Base-by-base conservation (phyloP, 2,888 invertebrate species). In the Eurytoma californica region DNA sequence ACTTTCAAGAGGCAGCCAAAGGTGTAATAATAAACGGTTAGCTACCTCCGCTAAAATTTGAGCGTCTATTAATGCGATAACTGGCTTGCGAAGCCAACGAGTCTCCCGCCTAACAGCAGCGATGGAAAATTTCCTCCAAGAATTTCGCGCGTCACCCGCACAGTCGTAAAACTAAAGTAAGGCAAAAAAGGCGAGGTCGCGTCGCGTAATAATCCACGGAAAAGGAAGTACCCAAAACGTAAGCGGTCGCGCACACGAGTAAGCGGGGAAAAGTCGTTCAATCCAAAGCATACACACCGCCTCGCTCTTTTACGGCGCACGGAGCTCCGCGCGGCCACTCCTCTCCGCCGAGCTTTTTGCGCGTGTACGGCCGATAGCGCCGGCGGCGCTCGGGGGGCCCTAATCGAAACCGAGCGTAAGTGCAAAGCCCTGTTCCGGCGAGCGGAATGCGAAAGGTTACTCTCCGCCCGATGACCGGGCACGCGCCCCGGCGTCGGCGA, bases 391-490 rank as follows among this genome's bases (percentile, higher is more conserved):
- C n/a, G 66, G 53, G 39, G 60, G 84, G 85, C 84, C 86, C 86
- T 86, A 86, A 86, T 86, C 86, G 86, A 84, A 83, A 82, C 83
- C 83, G 82, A 82, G 82, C 84, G 84, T 87, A 86, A 87, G 87
- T 87, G 87, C 87, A 87, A 87, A 87, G 85, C 84, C 84, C 81
- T 87, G 87, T 87, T 86, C 85, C 84, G 82, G 80, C 82, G 82
- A 77, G 82, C 84, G 83, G 82, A 84, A 86, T 86, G 85, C 85
- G 84, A 86, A 83, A 86, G 86, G 86, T 85, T 84, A 85, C 84
- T 85, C 83, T 84, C 82, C 82, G 66, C 77, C 77, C 82, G 74
- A 83, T 84, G 84, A 83, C 83, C 82, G 81, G 78, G 30, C 55
- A 18, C 61, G 67, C 57, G n/a, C n/a, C 18, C n/a, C 24, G n/a